Conservation (phyloP, 2,113 vertebrate genomes). For the Thinocorus orbignyianus region DNA sequence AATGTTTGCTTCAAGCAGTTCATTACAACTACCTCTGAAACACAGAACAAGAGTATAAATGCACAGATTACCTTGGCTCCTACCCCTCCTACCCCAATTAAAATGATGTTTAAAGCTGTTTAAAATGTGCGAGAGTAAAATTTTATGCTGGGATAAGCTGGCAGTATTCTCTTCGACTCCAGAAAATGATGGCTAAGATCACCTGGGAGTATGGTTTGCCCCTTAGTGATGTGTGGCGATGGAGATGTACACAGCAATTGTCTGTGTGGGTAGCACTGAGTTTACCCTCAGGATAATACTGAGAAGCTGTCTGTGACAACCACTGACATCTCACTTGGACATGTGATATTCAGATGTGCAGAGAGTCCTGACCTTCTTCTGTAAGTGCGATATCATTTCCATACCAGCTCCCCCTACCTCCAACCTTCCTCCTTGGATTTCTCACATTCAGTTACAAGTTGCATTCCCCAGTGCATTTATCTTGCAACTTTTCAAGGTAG, state of each 20-base stretch:
- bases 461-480: background rate
- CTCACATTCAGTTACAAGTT: background rate
- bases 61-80: background rate
- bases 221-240: background rate
- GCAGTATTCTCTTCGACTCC: background rate
- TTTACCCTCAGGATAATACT: background rate
- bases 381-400: background rate
- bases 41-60: background rate
- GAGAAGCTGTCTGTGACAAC: background rate
- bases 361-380: background rate
- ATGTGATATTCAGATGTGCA: background rate
- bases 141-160: background rate
- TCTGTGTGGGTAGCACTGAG: background rate
- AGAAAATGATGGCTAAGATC: background rate
- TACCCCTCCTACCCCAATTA: background rate
- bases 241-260: background rate
- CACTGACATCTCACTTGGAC: background rate
- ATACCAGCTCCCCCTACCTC: background rate
- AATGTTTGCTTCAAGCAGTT: conserved; percentile 19
- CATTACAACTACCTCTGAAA: conserved; percentile 30
- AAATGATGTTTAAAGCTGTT: background rate
- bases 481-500: background rate
- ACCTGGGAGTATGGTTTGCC: background rate
- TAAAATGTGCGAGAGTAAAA: background rate
- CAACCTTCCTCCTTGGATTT: background rate